Conservation (phyloP, 1,140 invertebrate species). For the Drosophila punjabiensis region DNA sequence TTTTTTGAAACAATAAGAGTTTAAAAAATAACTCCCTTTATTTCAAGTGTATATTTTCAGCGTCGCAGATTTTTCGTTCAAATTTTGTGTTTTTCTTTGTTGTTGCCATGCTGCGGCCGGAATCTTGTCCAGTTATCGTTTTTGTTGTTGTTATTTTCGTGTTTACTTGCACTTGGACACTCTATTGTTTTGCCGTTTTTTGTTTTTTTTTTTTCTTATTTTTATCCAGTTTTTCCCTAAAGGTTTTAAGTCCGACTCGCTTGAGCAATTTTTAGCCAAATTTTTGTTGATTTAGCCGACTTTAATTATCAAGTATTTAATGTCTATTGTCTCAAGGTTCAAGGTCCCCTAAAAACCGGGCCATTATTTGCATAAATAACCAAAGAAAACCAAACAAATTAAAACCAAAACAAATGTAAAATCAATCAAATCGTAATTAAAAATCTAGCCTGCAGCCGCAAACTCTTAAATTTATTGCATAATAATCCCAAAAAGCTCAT, state of each 20-base stretch:
- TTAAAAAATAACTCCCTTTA: background rate
- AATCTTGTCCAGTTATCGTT: constrained; percentile 28
- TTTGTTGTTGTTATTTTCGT: constrained; percentile 35
- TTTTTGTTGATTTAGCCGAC: constrained; percentile 35
- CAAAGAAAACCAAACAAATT: background rate
- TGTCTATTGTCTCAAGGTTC: constrained; percentile 45
- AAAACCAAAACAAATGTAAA: constrained; percentile 19
- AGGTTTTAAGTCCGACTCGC: constrained; percentile 22
- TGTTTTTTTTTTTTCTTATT: constrained; percentile 13
- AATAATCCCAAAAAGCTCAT: constrained; percentile 5
- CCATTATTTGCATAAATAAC: constrained; percentile 50
- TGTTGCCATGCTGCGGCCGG: constrained; percentile 24
- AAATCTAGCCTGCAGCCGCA: constrained; percentile 4
- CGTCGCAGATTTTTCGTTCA: constrained; percentile 23
- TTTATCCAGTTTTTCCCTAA: constrained; percentile 12
- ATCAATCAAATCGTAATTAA: constrained; percentile 37
- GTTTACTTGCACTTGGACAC: constrained; percentile 63
- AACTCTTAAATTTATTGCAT: constrained; percentile 35
- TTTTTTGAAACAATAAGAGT: too few species aligned
- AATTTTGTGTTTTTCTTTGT: constrained; percentile 34
- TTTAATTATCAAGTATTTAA: constrained; percentile 47
- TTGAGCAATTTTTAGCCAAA: constrained; percentile 32
- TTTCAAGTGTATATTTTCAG: constrained; percentile 9
- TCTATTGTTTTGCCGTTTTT: constrained; percentile 9
- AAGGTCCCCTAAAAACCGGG: constrained; percentile 54